Percentiles rank a stretch among this genome's conserved stretches.
Evolutionary conservation across 2,797 vertebrate genomes (phyloP).

Genomic region (Hippoglossus hippoglossus): DNA sequence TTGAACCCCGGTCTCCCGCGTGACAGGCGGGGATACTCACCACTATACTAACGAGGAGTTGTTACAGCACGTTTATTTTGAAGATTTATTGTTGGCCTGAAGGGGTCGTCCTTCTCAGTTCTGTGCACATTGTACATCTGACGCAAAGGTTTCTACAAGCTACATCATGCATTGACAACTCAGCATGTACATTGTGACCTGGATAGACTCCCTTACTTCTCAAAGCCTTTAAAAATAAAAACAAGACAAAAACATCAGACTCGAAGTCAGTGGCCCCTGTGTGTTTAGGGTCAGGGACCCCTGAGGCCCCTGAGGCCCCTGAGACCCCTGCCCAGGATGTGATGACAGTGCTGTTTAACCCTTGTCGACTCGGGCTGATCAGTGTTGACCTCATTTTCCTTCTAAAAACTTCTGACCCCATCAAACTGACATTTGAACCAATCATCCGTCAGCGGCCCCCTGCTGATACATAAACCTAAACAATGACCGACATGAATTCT

Average conservation of each 20-base stretch:
- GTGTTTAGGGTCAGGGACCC: slow-evolving; percentile 43
- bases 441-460: slow-evolving; percentile 34
- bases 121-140: neutral
- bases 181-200: neutral
- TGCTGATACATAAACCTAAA: slow-evolving; percentile 4
- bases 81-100: no score
- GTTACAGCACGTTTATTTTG: accelerated
- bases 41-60: no score
- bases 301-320: slow-evolving; percentile 11
- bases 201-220: neutral
- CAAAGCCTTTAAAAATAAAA: neutral
- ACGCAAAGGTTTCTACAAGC: no score
- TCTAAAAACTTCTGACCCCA: slow-evolving; percentile 55
- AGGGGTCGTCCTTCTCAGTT: no score
- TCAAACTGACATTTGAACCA: slow-evolving; percentile 66
- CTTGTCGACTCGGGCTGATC: slow-evolving; percentile 11
- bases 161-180: slow-evolving; percentile 5
- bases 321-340: slow-evolving; percentile 23
- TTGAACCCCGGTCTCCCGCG: no score
- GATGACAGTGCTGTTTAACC: slow-evolving; percentile 60
- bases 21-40: no score
- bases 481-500: neutral
- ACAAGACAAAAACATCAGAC: neutral
- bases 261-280: slow-evolving; percentile 27
- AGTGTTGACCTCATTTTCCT: slow-evolving; percentile 71